These are phyloP conservation scores for Embiotoca jacksoni DNA, from an alignment of 2,113 vertebrate species.

Conservation along the genomic window DNA sequence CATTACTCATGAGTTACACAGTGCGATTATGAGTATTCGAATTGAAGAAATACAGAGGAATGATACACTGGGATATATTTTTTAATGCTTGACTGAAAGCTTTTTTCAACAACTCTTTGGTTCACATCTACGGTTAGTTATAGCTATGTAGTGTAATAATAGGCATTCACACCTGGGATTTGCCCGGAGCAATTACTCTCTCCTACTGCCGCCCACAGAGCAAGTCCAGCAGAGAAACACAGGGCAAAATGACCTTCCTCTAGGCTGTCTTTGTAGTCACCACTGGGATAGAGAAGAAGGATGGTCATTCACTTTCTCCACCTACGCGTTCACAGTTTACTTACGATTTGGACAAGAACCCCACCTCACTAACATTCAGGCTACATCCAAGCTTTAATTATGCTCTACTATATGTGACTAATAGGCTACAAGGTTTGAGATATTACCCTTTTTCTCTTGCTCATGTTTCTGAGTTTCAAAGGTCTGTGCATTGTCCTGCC, in stretches of 20 bases:
- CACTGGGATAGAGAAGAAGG: not conserved
- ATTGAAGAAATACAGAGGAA: too few relatives aligned
- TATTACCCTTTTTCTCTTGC: not conserved
- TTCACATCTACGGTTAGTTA: not conserved
- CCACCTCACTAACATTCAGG: not conserved
- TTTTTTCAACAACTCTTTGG: not conserved
- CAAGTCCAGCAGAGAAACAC: slow-evolving; percentile 6
- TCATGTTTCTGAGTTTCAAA: slow-evolving; percentile 8
- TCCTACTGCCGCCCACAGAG: not conserved
- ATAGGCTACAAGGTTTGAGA: not conserved
- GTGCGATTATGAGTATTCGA: too few relatives aligned
- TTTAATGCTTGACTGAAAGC: not conserved
- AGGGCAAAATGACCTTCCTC: slow-evolving; percentile 1
- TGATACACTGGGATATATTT: not conserved
- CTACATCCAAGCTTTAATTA: not conserved
- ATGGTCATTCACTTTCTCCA: not conserved
- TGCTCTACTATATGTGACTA: not conserved
- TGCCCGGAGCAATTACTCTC: slow-evolving; percentile 13
- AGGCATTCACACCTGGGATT: slow-evolving; percentile 18
- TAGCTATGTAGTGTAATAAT: not conserved
- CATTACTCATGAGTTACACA: not conserved
- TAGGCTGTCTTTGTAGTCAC: not conserved
- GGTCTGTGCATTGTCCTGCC: not conserved
- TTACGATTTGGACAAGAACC: not conserved
- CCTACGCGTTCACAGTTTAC: not conserved